Conservation (phyloP, 2,797 vertebrate genomes). For the Periparus ater region DNA sequence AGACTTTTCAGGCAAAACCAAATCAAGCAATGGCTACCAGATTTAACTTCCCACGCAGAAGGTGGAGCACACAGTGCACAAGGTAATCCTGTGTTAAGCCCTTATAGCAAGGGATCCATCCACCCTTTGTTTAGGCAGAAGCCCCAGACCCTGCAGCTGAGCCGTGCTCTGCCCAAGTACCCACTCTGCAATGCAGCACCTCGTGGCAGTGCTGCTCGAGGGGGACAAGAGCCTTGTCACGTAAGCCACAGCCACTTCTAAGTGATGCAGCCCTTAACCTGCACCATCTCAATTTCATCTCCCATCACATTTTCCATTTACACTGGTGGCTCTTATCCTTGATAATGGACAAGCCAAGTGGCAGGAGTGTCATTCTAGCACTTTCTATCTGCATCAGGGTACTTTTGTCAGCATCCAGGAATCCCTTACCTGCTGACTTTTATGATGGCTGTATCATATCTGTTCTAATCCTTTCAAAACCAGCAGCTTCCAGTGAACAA, state of each 20-base stretch:
- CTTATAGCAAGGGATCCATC: fast-evolving
- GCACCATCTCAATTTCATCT: not conserved
- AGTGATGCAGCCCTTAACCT: not conserved
- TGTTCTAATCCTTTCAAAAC: not conserved
- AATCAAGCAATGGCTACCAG: not conserved
- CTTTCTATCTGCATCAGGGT: not conserved
- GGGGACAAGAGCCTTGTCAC: not conserved
- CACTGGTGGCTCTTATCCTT: not conserved
- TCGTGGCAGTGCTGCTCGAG: not conserved
- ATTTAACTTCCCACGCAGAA: not conserved
- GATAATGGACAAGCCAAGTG: not conserved
- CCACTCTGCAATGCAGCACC: constrained; percentile 10
- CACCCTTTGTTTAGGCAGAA: not conserved
- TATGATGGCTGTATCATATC: not conserved
- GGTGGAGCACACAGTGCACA: not conserved
- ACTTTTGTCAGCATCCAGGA: not conserved
- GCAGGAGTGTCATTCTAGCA: not conserved
- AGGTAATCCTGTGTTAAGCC: not conserved
- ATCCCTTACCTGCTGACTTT: not conserved
- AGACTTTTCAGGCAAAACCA: not conserved
- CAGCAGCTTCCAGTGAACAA: not conserved
- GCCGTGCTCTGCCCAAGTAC: not conserved
- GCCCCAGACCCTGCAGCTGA: not conserved
- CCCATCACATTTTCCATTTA: not conserved
- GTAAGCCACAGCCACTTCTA: not conserved